phyloP scores from a whole-genome alignment of 2,797 vertebrate genomes.

The Anniella stebbinsi region DNA sequence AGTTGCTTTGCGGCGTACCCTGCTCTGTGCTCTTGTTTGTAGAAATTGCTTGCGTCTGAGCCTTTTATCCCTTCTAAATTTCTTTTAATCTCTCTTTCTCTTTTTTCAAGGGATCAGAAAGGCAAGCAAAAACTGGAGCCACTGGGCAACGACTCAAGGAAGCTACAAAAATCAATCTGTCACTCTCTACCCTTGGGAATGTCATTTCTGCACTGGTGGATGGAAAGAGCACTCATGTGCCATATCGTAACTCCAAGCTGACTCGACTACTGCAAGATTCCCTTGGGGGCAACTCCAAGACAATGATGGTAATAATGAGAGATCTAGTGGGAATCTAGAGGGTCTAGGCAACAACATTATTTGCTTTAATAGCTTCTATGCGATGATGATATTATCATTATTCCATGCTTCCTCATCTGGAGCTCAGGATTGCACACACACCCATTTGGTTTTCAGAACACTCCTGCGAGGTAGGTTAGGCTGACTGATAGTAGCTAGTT shows the following conservation, averaged over 20 bases:
- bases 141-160: constrained; percentile 97
- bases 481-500: not conserved
- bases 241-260: constrained; percentile 97
- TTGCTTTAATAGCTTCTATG: not conserved
- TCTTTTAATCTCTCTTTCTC: constrained; percentile 23
- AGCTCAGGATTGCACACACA: too few species aligned
- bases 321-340: not conserved
- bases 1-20: not conserved
- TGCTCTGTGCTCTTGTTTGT: not conserved
- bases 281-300: constrained; percentile 98
- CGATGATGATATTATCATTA: not conserved
- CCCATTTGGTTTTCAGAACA: not conserved
- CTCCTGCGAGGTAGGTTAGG: not conserved
- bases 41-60: constrained; percentile 3
- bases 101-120: constrained; percentile 90
- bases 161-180: constrained; percentile 98
- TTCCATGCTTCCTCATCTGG: not conserved
- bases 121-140: constrained; percentile 97
- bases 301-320: constrained; percentile 92
- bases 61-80: not conserved
- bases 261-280: constrained; percentile 97
- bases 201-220: constrained; percentile 98
- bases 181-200: constrained; percentile 97
- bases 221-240: constrained; percentile 98
- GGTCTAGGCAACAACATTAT: not conserved